These are phyloP conservation scores for Drosophila nigricruria DNA, from an alignment of 2,888 invertebrate genomes.

Conservation along the genomic window DNA sequence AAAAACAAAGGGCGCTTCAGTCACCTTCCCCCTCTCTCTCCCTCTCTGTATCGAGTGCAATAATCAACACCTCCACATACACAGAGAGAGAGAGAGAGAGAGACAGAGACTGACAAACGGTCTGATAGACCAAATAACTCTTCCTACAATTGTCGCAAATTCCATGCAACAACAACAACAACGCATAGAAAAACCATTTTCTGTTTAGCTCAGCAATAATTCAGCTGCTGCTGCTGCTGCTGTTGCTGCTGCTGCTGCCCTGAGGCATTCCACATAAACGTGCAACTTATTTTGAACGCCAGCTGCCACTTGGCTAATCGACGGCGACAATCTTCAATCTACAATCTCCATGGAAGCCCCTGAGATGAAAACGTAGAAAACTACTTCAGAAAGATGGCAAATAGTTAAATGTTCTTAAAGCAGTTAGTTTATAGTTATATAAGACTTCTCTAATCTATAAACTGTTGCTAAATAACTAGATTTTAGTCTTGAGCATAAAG, in stretches of 20 bases:
- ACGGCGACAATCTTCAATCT: slow-evolving; percentile 47
- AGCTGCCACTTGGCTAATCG: slow-evolving; percentile 71
- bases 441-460: neutral
- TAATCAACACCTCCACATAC: slow-evolving; percentile 66
- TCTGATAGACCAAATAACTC: slow-evolving; percentile 32
- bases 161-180: slow-evolving; percentile 47
- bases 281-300: slow-evolving; percentile 53
- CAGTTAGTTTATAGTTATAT: neutral
- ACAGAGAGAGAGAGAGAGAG: slow-evolving; percentile 3
- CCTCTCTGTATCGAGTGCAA: slow-evolving; percentile 54
- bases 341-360: slow-evolving; percentile 10
- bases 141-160: slow-evolving; percentile 70
- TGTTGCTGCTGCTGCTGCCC: slow-evolving; percentile 18
- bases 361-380: neutral
- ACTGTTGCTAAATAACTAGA: neutral
- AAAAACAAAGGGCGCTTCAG: slow-evolving; percentile 35
- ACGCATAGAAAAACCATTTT: slow-evolving; percentile 13
- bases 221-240: slow-evolving; percentile 8
- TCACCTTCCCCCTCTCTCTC: too few species aligned
- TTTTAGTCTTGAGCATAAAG: neutral
- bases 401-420: neutral
- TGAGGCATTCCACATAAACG: slow-evolving; percentile 43
- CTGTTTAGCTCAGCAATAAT: slow-evolving; percentile 15
- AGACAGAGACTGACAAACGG: slow-evolving; percentile 9
- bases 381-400: neutral